Evolutionary conservation across 2,797 vertebrate genomes (phyloP), one percentile per base, ranked within the genome.

Genomic region (Eremophila alpestris): DNA sequence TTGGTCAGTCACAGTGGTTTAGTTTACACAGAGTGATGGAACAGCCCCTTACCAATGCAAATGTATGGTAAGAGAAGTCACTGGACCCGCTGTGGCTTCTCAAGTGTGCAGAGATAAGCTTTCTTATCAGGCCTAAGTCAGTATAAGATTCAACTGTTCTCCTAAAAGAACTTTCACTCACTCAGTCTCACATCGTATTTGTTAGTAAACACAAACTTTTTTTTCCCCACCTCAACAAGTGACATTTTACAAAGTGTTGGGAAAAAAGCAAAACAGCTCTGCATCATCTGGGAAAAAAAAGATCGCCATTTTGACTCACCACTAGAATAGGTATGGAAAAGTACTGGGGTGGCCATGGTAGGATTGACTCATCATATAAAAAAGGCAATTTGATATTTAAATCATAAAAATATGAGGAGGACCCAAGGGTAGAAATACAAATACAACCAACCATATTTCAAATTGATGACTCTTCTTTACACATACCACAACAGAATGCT

Each of bases 31-130:
- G 22, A 75, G 36, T 7, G 49, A 88, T 29, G 17, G 77, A 91
- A 51, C 22, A 88, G 73, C 12, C 48, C 43, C 40, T 84, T 81
- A 90, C 20, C 62, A 43, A 93, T 64, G 88, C 81, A 92, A 90
- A 93, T 75, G 38, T 24, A 29, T 13, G 20, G 24, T 55, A 67
- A 55, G 15, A 55, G n/a, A 59, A 90, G 77, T 55, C 16, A 9
- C 29, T 54, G n/a, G 54, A 88, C 46, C 65, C 58, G 24, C 74
- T 71, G 30, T 3, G 7, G 51, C 83, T 93, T 94, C 86, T 94
- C 89, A 65, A 87, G 40, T 73, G 43, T 68, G 55, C 67, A 82
- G 30, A 94, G 67, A 87, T 86, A 92, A 94, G 51, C 62, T 55
- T 46, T 36, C 20, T 87, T 89, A 94, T 93, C 80, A 84, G 45